A percentile compares a stretch with the other conserved stretches of the same genome.
These are phyloP conservation scores for Apis dorsata DNA, from an alignment of 1,140 invertebrate genomes.

Conservation along the genomic window DNA sequence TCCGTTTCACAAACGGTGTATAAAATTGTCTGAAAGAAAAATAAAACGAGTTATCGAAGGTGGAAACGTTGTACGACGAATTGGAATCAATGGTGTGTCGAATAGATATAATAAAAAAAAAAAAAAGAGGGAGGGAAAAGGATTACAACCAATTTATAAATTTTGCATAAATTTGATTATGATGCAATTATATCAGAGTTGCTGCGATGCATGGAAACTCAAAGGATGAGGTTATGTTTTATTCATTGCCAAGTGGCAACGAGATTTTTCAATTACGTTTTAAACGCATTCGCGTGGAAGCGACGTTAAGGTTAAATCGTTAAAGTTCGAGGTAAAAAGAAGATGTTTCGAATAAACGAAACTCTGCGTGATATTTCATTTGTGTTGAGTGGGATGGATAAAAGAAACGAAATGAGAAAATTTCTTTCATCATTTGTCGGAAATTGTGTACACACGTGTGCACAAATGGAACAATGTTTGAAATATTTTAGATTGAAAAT, in stretches of 20 bases:
- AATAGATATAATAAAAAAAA: too few relatives aligned
- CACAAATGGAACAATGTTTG: too few relatives aligned
- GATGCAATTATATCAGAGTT: background rate
- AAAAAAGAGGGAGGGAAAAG: too few relatives aligned
- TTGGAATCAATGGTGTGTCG: too few relatives aligned
- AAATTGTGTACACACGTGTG: too few relatives aligned
- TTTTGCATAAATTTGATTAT: background rate
- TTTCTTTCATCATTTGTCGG: too few relatives aligned
- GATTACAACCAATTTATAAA: background rate
- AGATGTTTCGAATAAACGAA: background rate
- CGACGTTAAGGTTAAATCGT: background rate
- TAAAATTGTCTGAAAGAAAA: background rate
- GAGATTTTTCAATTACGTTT: constrained; percentile 1
- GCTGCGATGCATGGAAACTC: background rate
- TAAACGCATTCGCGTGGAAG: background rate
- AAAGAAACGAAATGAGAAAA: background rate
- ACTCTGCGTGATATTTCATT: background rate
- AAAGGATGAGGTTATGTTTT: background rate
- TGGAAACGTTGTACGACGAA: background rate
- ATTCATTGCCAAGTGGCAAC: background rate
- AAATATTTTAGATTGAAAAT: too few relatives aligned
- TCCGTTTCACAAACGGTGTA: background rate
- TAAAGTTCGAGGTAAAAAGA: background rate
- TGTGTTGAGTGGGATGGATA: background rate
- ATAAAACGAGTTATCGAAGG: background rate